Evolutionary conservation across 2,888 invertebrate genomes (phyloP).

Genomic region (Acanthosepion lycidas): DNA sequence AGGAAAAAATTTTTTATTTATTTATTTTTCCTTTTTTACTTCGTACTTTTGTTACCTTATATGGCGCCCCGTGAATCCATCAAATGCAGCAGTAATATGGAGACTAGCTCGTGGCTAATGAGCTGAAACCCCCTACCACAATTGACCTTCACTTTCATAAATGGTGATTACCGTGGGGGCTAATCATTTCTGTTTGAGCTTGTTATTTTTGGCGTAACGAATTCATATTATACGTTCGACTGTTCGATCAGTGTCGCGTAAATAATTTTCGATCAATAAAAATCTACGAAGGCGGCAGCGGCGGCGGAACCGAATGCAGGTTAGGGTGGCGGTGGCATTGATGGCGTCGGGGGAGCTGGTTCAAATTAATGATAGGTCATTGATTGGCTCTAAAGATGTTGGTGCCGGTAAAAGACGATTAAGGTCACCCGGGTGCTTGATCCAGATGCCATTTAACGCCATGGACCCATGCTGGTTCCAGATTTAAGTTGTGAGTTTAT

Average conservation of each 20-base stretch:
- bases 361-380: conserved; percentile 15
- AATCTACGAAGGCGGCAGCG: background rate
- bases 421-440: conserved; percentile 8
- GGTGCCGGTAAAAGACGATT: background rate
- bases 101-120: background rate
- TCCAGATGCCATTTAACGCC: background rate
- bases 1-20: background rate
- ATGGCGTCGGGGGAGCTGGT: background rate
- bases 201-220: conserved; percentile 10
- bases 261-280: background rate
- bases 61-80: background rate
- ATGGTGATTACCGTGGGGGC: conserved; percentile 8
- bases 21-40: background rate
- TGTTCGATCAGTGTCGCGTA: conserved; percentile 21
- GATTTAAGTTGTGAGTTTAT: background rate
- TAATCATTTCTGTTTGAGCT: conserved; percentile 6
- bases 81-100: background rate
- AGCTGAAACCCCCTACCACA: background rate
- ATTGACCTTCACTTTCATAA: background rate
- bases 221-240: conserved; percentile 1
- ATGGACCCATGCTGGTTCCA: background rate
- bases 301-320: background rate
- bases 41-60: background rate
- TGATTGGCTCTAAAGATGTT: background rate
- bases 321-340: background rate